A percentile compares a stretch with the other conserved stretches of the same genome.
These are phyloP conservation scores for Scaptomyza montana DNA, from an alignment of 1,140 invertebrate genomes.

Conservation along the genomic window DNA sequence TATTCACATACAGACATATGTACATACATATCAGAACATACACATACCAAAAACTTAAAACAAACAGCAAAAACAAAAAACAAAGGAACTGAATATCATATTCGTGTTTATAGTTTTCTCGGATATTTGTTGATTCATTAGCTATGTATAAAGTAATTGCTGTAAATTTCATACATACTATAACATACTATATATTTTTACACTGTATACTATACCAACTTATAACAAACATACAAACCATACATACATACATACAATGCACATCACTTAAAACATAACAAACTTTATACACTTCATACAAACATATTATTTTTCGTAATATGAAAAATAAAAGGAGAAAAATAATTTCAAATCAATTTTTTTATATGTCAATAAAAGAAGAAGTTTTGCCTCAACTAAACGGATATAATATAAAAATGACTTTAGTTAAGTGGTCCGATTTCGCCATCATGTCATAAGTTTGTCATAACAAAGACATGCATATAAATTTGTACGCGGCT, in stretches of 20 bases:
- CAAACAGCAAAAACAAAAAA: conserved; percentile 12
- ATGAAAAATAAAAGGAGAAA: too few relatives aligned
- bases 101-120: conserved; percentile 21
- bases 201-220: neutral
- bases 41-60: conserved; percentile 17
- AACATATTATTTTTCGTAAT: too few relatives aligned
- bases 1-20: conserved; percentile 31
- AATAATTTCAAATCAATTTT: too few relatives aligned
- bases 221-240: conserved; percentile 2
- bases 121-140: conserved; percentile 25
- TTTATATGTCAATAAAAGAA: too few relatives aligned
- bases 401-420: too few relatives aligned
- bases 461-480: too few relatives aligned
- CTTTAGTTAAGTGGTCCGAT: too few relatives aligned
- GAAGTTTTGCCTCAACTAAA: too few relatives aligned
- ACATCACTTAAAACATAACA: neutral
- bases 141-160: conserved; percentile 76
- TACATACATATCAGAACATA: conserved; percentile 25
- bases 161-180: conserved; percentile 65
- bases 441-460: too few relatives aligned
- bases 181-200: conserved; percentile 1
- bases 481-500: too few relatives aligned
- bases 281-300: too few relatives aligned
- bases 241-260: conserved; percentile 15
- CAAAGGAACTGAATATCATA: conserved; percentile 5